These are phyloP conservation scores for Percopsis omiscomaycus DNA, from an alignment of 2,797 vertebrate genomes.

Conservation along the genomic window DNA sequence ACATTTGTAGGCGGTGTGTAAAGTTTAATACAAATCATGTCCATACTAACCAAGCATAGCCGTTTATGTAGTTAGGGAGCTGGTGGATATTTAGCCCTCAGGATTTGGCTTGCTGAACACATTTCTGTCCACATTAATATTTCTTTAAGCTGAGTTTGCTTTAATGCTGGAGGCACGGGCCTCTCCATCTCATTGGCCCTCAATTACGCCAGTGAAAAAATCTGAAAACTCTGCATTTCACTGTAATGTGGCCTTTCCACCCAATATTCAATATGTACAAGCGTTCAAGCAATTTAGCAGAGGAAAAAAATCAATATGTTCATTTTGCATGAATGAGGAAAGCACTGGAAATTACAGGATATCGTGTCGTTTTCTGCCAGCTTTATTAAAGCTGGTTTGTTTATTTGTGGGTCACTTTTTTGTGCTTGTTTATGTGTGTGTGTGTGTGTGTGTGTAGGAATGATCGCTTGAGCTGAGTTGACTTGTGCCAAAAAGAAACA, in stretches of 20 bases:
- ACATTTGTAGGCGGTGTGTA: conserved; percentile 80
- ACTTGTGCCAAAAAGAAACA: conserved; percentile 69
- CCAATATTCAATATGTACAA: conserved; percentile 54
- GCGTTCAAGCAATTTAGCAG: conserved; percentile 62
- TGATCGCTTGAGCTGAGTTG: conserved; percentile 59
- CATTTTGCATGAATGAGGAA: conserved; percentile 51
- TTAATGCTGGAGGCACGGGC: conserved; percentile 6
- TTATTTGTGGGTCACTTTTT: not conserved
- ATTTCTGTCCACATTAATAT: conserved; percentile 43
- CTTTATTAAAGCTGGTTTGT: conserved; percentile 56
- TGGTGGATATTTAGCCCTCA: conserved; percentile 26
- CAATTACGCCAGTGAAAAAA: conserved; percentile 20
- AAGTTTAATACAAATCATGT: conserved; percentile 83
- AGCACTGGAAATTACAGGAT: conserved; percentile 60
- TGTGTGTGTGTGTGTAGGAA: conserved; percentile 61
- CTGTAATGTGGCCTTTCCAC: conserved; percentile 52
- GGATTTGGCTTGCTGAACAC: conserved; percentile 36
- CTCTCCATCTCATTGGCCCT: conserved; percentile 48
- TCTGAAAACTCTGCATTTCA: not conserved
- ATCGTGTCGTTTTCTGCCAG: conserved; percentile 57
- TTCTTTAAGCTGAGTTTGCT: conserved; percentile 32
- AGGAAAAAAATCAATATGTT: conserved; percentile 61
- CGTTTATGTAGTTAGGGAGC: conserved; percentile 16
- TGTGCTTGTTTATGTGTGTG: conserved; percentile 8
- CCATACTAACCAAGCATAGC: conserved; percentile 72